A percentile compares a stretch with the other conserved stretches of the same genome.
These are phyloP conservation scores for Amphimedon queenslandica DNA, from an alignment of 37 sponge, comb jelly and placozoan species.

Conservation along the genomic window DNA sequence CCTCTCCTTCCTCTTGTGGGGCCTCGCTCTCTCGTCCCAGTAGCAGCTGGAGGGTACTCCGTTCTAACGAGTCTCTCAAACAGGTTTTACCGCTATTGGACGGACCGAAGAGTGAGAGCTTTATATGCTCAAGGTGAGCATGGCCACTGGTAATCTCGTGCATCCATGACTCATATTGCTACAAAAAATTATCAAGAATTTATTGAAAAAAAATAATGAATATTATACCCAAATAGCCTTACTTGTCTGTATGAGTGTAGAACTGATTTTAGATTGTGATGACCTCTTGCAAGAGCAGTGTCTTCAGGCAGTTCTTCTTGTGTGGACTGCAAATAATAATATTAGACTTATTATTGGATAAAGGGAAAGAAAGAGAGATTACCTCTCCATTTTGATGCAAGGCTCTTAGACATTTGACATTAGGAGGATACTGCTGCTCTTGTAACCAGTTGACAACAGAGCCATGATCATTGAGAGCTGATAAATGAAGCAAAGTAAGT, in stretches of 20 bases:
- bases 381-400: slow-evolving; percentile 17
- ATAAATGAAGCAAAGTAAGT: slow-evolving; percentile 55
- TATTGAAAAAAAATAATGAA: background rate
- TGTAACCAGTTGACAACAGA: slow-evolving; percentile 49
- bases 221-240: background rate
- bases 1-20: background rate
- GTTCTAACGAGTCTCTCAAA: slow-evolving; percentile 45
- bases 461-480: slow-evolving; percentile 33
- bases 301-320: slow-evolving; percentile 50
- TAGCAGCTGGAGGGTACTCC: too few relatives aligned
- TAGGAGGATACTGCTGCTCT: slow-evolving; percentile 37
- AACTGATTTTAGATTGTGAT: slow-evolving; percentile 17
- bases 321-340: slow-evolving; percentile 1
- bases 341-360: background rate
- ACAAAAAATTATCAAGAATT: background rate
- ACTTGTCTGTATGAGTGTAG: slow-evolving; percentile 46
- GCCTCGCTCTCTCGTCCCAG: background rate
- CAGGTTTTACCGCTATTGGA: slow-evolving; percentile 62
- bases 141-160: slow-evolving; percentile 41
- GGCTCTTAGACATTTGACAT: slow-evolving; percentile 18
- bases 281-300: slow-evolving; percentile 31
- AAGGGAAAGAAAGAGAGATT: background rate
- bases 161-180: slow-evolving; percentile 64
- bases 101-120: slow-evolving; percentile 72
- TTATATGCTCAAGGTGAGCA: slow-evolving; percentile 53